Evolutionary conservation across 23 tunicate genomes (phyloP), one percentile per base, ranked within the genome.

Genomic region (Halocynthia aurantium): DNA sequence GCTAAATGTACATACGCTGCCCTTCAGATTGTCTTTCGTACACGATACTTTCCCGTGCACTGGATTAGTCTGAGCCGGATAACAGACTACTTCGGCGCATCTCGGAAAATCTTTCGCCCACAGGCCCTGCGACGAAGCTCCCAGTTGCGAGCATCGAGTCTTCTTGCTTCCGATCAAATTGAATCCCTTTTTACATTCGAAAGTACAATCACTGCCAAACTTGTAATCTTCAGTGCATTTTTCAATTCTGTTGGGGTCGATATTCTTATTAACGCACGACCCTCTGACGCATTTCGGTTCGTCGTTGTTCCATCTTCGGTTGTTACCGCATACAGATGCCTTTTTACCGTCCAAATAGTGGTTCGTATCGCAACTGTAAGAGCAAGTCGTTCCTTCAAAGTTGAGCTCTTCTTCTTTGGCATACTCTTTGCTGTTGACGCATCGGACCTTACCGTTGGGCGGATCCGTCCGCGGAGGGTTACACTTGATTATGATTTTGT

Each of bases 71-170:
- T 69, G 88, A 8, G 82, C 77, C 10, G 88, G 78, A 21, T 44
- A 31, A 66, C 88, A 84, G 7, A 15, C 52, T 20, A 84, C 53
- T 40, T 49, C 72, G 52, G 60, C 76, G 51, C 88, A 84, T 19
- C 50, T 62, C 10, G 88, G 88, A 12, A 81, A 61, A 10, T 50
- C 50, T 13, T 78, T 61, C 62, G 58, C 61, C 88, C 88, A 84
- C 7, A 72, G 10, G 56, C 53, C 53, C 61, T 63, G 52, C 40
- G 64, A 71, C 50, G 69, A 50, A 63, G 50, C 10, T 20, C 67
- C 19, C 0, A 18, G 9, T 52, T 75, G 61, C 31, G 52, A 51
- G 49, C 80, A 75, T 21, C 52, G 51, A 55, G 80, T 53, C 17
- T 51, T 21, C 7, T 8, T 18, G 31, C 50, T 75, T 57, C 80